Evolutionary conservation across 2,888 invertebrate species (phyloP), one percentile per base, ranked within the genome.

Genomic region (Marronus borbonicus): DNA sequence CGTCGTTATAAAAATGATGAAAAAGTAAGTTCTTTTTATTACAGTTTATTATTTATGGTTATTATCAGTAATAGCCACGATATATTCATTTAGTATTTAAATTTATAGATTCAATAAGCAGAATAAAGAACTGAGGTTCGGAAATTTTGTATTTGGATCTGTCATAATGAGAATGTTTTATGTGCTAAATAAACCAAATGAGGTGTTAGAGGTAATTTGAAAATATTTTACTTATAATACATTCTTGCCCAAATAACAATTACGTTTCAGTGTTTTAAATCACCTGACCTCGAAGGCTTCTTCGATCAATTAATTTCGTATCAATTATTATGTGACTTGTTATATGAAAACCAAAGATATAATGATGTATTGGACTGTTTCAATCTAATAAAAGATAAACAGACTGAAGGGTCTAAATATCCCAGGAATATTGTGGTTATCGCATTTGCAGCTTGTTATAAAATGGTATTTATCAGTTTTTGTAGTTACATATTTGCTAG

Each of bases 111-210:
- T 93, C 84, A 92, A 93, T 84, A 86, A 89, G 20, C 95, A 95
- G 86, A 94, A 92, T 80, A 90, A 91, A 80, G 92, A 94, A 81
- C 86, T 93, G 77, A 89, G 95, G 79, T 96, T 96, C 90, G 94
- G 95, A n/a, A 93, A 91, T 82, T 96, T 93, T 87, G 86, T 93
- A 4, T 96, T 96, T 91, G 96, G 96, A 0, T 95, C 96, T 3
- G 93, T 96, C 14, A 91, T 94, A 0, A 95, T 96, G 95, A 90
- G 96, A 83, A 91, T 95, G 90, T 93, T 94, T 79, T 90, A 96
- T 86, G 89, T 91, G 83, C 87, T 95, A 52, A 92, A 95, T 86
- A 92, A 93, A 84, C 92, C 94, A 1, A 90, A 92, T 60, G 88
- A 92, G 80, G 96, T 96, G 12, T 85, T 93, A 14, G 83, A 92